A percentile compares a stretch with the other conserved stretches of the same genome.
phyloP scores from a whole-genome alignment of 2,797 vertebrate species.

The Cacajao melanocephalus region DNA sequence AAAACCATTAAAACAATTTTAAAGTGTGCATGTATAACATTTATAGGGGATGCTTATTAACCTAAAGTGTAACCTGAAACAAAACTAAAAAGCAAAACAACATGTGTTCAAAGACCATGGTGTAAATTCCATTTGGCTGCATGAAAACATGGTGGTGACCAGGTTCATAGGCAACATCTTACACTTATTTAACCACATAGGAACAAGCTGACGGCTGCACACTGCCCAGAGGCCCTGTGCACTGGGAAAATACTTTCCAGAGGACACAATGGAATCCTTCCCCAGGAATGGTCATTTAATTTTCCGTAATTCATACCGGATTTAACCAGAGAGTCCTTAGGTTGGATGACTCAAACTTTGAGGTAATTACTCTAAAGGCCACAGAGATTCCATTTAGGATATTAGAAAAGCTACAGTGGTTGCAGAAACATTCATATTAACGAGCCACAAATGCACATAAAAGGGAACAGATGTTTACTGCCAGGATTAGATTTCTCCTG shows the following conservation, averaged over 20 bases:
- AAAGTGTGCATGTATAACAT: background rate
- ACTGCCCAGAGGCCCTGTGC: background rate
- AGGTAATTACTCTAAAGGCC: constrained; percentile 61
- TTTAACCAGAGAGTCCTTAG: constrained; percentile 42
- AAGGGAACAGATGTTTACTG: constrained; percentile 62
- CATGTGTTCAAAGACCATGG: background rate
- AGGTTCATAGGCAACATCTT: background rate
- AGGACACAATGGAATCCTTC: background rate
- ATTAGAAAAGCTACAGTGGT: constrained; percentile 57
- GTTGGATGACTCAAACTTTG: constrained; percentile 45
- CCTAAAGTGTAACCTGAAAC: constrained; percentile 21
- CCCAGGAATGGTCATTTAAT: background rate
- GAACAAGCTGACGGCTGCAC: background rate
- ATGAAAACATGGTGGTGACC: background rate
- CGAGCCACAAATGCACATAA: constrained; percentile 24
- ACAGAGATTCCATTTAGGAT: constrained; percentile 61
- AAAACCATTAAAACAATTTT: constrained; percentile 28
- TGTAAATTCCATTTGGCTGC: background rate
- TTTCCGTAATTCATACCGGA: constrained; percentile 60
- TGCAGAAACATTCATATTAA: constrained; percentile 56
- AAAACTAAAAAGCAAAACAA: background rate
- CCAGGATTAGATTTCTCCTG: constrained; percentile 60
- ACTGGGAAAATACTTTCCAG: background rate
- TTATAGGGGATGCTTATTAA: background rate
- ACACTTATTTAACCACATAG: background rate